phyloP scores from a whole-genome alignment of 1,140 invertebrate species.

The Centruroides sculpturatus region DNA sequence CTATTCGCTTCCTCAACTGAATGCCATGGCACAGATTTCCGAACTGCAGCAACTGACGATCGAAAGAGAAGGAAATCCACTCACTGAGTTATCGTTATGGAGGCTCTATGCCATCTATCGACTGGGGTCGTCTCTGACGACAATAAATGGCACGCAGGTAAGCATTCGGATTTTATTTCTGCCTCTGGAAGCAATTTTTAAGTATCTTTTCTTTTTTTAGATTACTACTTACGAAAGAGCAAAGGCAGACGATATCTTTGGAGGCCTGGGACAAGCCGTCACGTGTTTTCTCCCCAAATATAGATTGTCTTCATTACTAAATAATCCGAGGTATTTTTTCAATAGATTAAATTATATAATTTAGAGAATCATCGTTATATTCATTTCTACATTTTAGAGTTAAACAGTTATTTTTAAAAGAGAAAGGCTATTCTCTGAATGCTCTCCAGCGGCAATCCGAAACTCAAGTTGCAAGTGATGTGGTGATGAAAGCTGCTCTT shows the following conservation, averaged over 20 bases:
- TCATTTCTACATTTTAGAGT: constrained; percentile 1
- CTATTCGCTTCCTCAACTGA: constrained; percentile 6
- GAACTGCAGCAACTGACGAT: constrained; percentile 9
- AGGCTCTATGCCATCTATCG: constrained; percentile 11
- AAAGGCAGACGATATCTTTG: constrained; percentile 14
- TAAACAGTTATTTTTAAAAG: constrained; percentile 14
- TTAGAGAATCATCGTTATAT: background rate
- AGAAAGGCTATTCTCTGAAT: constrained; percentile 13
- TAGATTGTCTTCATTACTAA: constrained; percentile 12
- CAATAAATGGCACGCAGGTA: constrained; percentile 7
- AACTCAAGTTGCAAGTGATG: constrained; percentile 10
- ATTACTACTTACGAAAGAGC: constrained; percentile 9
- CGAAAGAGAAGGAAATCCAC: constrained; percentile 11
- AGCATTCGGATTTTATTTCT: background rate
- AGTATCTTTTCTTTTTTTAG: background rate
- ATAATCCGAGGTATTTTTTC: constrained; percentile 8
- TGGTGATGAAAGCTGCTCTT: constrained; percentile 9
- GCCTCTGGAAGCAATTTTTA: background rate
- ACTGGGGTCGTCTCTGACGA: constrained; percentile 6
- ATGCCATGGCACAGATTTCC: constrained; percentile 13
- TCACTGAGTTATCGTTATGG: constrained; percentile 9
- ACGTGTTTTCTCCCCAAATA: constrained; percentile 12
- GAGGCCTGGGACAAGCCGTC: constrained; percentile 10
- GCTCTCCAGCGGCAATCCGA: constrained; percentile 11
- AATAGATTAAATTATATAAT: no score